Evolutionary conservation across 2,797 vertebrate species (phyloP).

Genomic region (Poeciliopsis infans): DNA sequence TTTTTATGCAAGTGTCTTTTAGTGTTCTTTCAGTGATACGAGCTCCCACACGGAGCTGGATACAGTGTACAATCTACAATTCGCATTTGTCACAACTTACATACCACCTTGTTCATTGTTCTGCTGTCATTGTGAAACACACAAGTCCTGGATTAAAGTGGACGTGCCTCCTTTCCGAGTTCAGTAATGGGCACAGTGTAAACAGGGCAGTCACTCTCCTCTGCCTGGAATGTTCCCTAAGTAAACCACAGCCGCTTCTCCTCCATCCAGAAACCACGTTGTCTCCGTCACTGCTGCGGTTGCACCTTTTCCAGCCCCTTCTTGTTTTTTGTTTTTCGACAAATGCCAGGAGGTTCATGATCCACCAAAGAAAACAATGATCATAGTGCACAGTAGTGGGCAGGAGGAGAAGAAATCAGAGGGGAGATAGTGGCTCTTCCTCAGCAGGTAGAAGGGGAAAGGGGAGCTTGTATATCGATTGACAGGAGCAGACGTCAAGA

Average conservation of each 20-base stretch:
- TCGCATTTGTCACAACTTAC: constrained; percentile 73
- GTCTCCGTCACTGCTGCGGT: constrained; percentile 34
- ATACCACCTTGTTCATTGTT: constrained; percentile 67
- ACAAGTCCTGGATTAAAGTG: constrained; percentile 57
- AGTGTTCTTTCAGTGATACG: constrained; percentile 84
- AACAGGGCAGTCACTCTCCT: constrained; percentile 78
- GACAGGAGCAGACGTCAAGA: constrained; percentile 50
- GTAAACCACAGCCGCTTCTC: constrained; percentile 60
- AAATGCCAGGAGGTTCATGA: constrained; percentile 48
- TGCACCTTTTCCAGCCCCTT: constrained; percentile 27
- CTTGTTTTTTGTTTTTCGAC: constrained; percentile 18
- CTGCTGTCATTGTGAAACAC: constrained; percentile 49
- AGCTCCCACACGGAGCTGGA: constrained; percentile 80
- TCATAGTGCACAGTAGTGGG: constrained; percentile 79
- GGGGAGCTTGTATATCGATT: constrained; percentile 56
- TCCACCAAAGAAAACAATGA: constrained; percentile 73
- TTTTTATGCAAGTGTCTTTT: constrained; percentile 82
- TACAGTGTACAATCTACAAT: constrained; percentile 86
- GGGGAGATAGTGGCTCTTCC: constrained; percentile 67
- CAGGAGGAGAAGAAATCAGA: constrained; percentile 74
- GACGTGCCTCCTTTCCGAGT: constrained; percentile 62
- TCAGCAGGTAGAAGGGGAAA: constrained; percentile 67
- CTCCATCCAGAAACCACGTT: constrained; percentile 21
- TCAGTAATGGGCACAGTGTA: constrained; percentile 75
- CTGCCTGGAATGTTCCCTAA: constrained; percentile 77